Base-by-base conservation (phyloP, 2,888 invertebrate species). In the Plusia festucae region DNA sequence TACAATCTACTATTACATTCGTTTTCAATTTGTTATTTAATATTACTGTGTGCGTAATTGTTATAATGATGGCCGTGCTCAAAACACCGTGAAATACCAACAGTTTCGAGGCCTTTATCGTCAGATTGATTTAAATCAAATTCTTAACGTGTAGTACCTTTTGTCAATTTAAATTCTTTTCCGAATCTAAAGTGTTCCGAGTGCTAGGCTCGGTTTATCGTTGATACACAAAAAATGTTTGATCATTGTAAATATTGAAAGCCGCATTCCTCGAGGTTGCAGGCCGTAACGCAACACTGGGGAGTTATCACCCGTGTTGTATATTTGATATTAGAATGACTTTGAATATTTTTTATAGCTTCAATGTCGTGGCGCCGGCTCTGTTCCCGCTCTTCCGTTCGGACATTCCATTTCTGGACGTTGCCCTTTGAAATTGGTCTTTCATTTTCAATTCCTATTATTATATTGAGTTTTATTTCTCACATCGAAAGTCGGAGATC, bases 251-350 rank as follows among this genome's bases (percentile, higher is more conserved):
- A 82, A 82, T 82, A 82, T 82, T 83, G 79, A 54, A 65, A 74
- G 76, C 71, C 60, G 61, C 88, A 90, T 91, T 90, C 89, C 86
- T 70, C 52, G 65, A 79, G 83, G 82, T 76, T 81, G 73, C 77
- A 65, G 59, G 68, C 82, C 88, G 85, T 86, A 81, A 83, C 83
- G 78, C 76, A 65, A 64, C 69, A 57, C 67, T 67, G 76, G 76
- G 68, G 74, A 68, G 68, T 77, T 83, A 84, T 85, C 82, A 80
- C 76, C 79, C 81, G 82, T n/a, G n/a, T n/a, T n/a, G n/a, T 87
- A 83, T 83, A 87, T 88, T 85, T 85, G 87, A 87, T 88, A 85
- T 83, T 73, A 79, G 84, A 87, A 82, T 90, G 88, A 90, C 89
- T 89, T 83, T 81, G 81, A 82, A 81, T 74, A 81, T 84, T 89